Percentiles rank a stretch among this genome's conserved stretches.
phyloP scores from a whole-genome alignment of 2,797 vertebrate genomes.

The Cynopterus sphinx region DNA sequence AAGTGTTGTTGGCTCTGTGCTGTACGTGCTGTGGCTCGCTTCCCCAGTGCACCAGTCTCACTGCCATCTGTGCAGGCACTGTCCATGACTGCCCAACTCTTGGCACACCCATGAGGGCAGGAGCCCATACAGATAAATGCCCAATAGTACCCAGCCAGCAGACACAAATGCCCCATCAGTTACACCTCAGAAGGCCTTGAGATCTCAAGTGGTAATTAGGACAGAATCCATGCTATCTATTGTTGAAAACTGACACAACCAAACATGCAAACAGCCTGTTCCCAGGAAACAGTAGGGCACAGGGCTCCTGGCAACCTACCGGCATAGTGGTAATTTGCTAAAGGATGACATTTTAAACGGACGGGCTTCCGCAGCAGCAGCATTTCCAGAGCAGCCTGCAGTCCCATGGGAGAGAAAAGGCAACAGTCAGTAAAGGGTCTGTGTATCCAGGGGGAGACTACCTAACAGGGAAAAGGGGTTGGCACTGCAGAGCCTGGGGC shows the following conservation, averaged over 20 bases:
- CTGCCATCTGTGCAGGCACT: background rate
- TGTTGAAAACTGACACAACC: background rate
- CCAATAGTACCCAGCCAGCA: background rate
- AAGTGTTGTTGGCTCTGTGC: background rate
- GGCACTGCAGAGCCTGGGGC: background rate
- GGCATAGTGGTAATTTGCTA: slow-evolving; percentile 91
- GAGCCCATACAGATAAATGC: background rate
- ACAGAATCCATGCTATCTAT: background rate
- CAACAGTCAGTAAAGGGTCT: slow-evolving; percentile 19
- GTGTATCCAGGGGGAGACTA: background rate
- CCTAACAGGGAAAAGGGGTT: background rate
- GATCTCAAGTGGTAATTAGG: background rate
- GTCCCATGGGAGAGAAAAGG: slow-evolving; percentile 62
- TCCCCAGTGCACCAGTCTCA: background rate
- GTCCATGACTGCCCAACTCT: background rate
- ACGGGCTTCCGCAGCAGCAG: slow-evolving; percentile 87
- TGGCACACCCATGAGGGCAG: background rate
- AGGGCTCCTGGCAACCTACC: slow-evolving; percentile 83
- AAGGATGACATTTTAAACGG: slow-evolving; percentile 87
- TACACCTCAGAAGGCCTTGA: background rate
- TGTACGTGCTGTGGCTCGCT: background rate
- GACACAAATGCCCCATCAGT: background rate
- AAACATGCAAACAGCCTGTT: background rate
- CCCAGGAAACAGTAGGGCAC: background rate
- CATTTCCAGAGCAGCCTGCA: slow-evolving; percentile 89